A percentile compares a stretch with the other conserved stretches of the same genome.
Conservation (phyloP, 2,113 vertebrate species). For the Myocastor coypus region DNA sequence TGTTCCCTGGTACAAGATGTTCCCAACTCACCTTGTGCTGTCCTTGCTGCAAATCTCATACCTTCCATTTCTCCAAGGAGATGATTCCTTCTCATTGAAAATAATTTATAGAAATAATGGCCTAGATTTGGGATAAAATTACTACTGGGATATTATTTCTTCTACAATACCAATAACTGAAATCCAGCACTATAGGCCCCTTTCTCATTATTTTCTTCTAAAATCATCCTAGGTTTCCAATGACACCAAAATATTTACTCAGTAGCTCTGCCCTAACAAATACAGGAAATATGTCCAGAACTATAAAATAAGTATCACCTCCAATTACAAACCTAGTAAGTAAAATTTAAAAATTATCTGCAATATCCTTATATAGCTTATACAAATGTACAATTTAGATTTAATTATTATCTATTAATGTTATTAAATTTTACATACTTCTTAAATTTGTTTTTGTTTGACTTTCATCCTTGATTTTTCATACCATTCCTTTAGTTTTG, state of each 20-base stretch:
- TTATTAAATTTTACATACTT: neutral
- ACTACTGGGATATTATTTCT: neutral
- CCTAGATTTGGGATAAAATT: neutral
- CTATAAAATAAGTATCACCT: neutral
- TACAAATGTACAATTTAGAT: neutral
- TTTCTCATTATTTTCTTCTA: neutral
- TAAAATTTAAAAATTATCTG: slow-evolving; percentile 43
- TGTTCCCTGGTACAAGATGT: neutral
- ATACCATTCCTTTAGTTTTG: neutral
- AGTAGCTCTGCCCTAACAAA: neutral
- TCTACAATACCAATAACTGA: neutral
- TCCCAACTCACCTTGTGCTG: slow-evolving; percentile 2
- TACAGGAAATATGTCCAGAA: neutral
- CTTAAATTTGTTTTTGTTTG: neutral
- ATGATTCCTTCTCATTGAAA: slow-evolving; percentile 6
- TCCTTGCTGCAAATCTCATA: neutral
- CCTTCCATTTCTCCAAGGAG: slow-evolving; percentile 17
- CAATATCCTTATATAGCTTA: neutral
- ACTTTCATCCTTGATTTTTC: slow-evolving; percentile 1
- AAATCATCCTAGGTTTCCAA: slow-evolving; percentile 19
- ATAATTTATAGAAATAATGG: slow-evolving; percentile 42
- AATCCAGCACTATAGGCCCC: neutral
- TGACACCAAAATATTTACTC: neutral
- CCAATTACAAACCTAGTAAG: neutral
- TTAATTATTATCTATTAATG: neutral